These are phyloP conservation scores for Heliconius eleuchia DNA, from an alignment of 1,140 invertebrate species.

Conservation along the genomic window DNA sequence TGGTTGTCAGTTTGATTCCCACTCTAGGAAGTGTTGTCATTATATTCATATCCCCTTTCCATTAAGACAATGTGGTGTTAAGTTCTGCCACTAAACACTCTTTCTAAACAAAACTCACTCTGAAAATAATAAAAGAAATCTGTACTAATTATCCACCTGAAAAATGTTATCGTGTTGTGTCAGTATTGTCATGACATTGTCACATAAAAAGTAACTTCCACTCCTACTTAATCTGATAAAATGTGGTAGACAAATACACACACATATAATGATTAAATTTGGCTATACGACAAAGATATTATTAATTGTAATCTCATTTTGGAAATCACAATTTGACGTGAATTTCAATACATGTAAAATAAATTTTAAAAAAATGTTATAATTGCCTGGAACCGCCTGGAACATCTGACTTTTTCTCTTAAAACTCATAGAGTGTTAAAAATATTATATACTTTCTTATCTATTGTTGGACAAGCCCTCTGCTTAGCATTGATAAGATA, in stretches of 20 bases:
- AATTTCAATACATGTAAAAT: too few species aligned
- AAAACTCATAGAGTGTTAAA: neutral
- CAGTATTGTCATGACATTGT: slow-evolving; percentile 5
- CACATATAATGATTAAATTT: neutral
- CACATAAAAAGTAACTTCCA: neutral
- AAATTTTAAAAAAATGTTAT: too few species aligned
- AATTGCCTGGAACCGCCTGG: too few species aligned
- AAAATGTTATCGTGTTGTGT: neutral
- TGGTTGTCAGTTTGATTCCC: too few species aligned
- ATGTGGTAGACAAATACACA: neutral
- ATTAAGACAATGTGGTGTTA: too few species aligned
- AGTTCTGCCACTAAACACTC: too few species aligned
- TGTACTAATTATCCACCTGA: neutral
- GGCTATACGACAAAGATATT: too few species aligned
- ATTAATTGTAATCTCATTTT: neutral
- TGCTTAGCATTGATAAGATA: neutral
- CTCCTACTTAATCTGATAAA: neutral
- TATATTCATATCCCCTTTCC: too few species aligned
- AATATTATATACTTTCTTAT: slow-evolving; percentile 24
- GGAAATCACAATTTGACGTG: neutral
- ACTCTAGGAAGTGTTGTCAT: too few species aligned
- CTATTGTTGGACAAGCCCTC: slow-evolving; percentile 21
- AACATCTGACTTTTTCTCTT: neutral
- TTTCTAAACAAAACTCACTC: too few species aligned
- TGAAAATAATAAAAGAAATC: too few species aligned